Conservation (phyloP, 2,888 invertebrate species). For the Philonicus albiceps region DNA sequence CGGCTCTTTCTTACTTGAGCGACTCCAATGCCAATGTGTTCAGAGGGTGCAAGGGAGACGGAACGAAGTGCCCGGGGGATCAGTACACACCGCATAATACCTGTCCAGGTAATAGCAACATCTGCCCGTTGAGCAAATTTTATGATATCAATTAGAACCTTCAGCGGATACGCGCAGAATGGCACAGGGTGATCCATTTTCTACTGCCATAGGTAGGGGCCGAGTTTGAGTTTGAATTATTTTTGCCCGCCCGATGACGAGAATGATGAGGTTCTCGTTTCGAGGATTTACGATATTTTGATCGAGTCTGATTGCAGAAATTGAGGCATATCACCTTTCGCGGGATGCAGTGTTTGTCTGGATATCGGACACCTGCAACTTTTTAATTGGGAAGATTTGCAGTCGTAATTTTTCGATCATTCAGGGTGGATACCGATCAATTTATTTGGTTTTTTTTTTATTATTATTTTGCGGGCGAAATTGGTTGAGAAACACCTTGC, state of each 20-base stretch:
- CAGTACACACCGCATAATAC: not conserved
- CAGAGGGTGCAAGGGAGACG: not conserved
- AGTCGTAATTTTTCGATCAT: not conserved
- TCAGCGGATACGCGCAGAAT: not conserved
- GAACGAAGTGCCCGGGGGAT: not conserved
- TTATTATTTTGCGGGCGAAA: not conserved
- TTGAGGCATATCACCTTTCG: not conserved
- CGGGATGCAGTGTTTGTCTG: not conserved
- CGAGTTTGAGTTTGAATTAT: not conserved
- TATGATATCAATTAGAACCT: constrained; percentile 36
- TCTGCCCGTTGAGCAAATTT: constrained; percentile 31
- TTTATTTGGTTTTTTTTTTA: not conserved
- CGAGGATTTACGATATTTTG: not conserved
- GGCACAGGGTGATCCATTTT: not conserved
- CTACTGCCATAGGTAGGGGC: not conserved
- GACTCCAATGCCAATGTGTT: not conserved
- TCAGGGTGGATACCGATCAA: not conserved
- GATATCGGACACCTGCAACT: not conserved
- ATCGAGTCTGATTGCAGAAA: not conserved
- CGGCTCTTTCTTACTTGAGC: not conserved
- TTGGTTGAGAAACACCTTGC: not conserved
- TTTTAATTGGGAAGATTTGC: not conserved
- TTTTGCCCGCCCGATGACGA: not conserved
- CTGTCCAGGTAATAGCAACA: constrained; percentile 18
- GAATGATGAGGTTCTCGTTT: not conserved